Evolutionary conservation across 1,140 invertebrate genomes (phyloP).

Genomic region (Pogonomyrmex barbatus): DNA sequence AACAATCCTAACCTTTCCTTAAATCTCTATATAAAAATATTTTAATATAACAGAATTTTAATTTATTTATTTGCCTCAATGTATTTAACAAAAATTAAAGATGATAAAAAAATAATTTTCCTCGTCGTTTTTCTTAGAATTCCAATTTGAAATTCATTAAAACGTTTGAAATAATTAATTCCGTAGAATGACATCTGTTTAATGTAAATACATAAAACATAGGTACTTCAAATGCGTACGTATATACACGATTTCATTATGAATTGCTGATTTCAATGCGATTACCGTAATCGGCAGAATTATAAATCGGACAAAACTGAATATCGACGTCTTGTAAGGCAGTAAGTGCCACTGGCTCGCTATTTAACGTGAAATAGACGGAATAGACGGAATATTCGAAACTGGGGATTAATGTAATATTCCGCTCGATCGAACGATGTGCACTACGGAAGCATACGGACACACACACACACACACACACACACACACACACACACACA

Average conservation of each 20-base stretch:
- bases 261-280: background rate
- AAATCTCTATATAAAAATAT: background rate
- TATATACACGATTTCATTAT: background rate
- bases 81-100: background rate
- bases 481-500: background rate
- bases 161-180: background rate
- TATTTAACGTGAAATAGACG: constrained; percentile 48
- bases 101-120: background rate
- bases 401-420: constrained; percentile 58
- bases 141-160: background rate
- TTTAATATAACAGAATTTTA: background rate
- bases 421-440: constrained; percentile 44
- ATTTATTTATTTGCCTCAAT: background rate
- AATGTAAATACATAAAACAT: background rate
- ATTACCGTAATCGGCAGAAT: constrained; percentile 10
- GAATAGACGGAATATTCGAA: constrained; percentile 54
- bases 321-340: constrained; percentile 27
- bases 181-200: background rate
- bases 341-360: constrained; percentile 27
- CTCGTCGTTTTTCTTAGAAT: background rate
- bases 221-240: no score
- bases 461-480: background rate
- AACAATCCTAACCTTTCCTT: background rate
- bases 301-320: constrained; percentile 14
- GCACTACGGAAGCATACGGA: constrained; percentile 10